Percentiles rank a stretch among this genome's conserved stretches.
These are phyloP conservation scores for Ips nitidus DNA, from an alignment of 1,140 invertebrate species.

Conservation along the genomic window DNA sequence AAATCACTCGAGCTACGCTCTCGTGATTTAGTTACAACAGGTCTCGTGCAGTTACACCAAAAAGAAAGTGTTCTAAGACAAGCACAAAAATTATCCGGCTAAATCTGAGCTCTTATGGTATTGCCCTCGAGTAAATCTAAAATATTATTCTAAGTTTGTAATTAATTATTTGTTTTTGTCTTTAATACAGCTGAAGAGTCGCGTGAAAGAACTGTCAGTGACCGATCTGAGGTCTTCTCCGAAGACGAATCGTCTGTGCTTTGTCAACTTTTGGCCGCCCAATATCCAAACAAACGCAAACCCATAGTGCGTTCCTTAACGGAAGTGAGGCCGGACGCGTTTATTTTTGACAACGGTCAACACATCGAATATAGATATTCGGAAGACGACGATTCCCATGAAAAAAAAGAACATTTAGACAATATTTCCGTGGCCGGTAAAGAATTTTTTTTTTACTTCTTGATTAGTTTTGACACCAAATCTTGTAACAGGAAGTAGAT, in stretches of 20 bases:
- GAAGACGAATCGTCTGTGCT: conserved; percentile 49
- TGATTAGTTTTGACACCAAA: conserved; percentile 1
- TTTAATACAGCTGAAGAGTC: conserved; percentile 23
- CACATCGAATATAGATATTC: conserved; percentile 58
- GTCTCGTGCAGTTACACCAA: no score
- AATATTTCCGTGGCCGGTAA: conserved; percentile 50
- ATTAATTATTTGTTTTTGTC: not conserved
- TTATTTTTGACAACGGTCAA: conserved; percentile 59
- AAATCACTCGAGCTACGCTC: no score
- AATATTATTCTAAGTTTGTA: no score
- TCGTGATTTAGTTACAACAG: no score
- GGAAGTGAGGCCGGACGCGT: conserved; percentile 63
- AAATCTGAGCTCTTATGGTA: no score
- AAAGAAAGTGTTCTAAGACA: no score
- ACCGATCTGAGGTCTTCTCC: conserved; percentile 54
- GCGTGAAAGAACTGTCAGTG: conserved; percentile 49
- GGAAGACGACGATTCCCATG: conserved; percentile 54
- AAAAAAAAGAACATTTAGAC: conserved; percentile 44
- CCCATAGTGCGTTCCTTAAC: conserved; percentile 59
- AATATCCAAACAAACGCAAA: conserved; percentile 18
- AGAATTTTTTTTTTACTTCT: not conserved
- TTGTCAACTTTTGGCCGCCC: conserved; percentile 26
- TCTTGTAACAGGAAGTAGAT: conserved; percentile 41
- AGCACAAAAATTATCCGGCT: no score
- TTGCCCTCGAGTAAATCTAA: no score